These are phyloP conservation scores for Nerophis lumbriciformis DNA, from an alignment of 2,113 vertebrate species.

Conservation along the genomic window DNA sequence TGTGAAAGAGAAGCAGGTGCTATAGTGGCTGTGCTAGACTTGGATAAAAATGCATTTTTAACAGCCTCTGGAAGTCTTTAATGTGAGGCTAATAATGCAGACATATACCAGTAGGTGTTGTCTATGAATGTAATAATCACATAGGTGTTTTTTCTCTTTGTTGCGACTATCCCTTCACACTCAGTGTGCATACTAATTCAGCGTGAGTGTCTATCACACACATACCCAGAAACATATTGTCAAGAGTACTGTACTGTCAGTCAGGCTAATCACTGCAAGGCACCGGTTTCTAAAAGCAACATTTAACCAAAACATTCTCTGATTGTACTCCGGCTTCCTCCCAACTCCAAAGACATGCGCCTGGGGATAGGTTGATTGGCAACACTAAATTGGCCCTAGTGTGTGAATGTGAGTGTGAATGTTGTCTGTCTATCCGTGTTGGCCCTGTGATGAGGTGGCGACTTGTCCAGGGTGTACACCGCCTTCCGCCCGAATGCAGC, in stretches of 20 bases:
- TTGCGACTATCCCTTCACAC: slow-evolving; percentile 3
- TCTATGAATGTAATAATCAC: slow-evolving; percentile 2
- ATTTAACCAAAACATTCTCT: slow-evolving; percentile 10
- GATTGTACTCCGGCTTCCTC: background rate
- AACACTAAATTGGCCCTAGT: too few relatives aligned
- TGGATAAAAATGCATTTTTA: slow-evolving; percentile 2
- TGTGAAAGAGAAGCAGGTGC: background rate
- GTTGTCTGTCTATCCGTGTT: too few relatives aligned
- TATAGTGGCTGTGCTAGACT: background rate
- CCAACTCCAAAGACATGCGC: too few relatives aligned
- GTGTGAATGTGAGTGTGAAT: too few relatives aligned
- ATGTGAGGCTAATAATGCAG: slow-evolving; percentile 5
- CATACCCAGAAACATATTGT: slow-evolving; percentile 4
- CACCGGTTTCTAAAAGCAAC: slow-evolving; percentile 10
- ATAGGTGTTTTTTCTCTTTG: background rate
- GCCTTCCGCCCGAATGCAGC: too few relatives aligned
- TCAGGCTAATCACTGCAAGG: slow-evolving; percentile 4
- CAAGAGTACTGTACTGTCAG: slow-evolving; percentile 2
- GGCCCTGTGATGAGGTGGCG: too few relatives aligned
- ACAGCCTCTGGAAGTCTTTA: background rate
- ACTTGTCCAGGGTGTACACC: too few relatives aligned
- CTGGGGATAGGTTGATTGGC: too few relatives aligned
- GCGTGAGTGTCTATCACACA: slow-evolving; percentile 8
- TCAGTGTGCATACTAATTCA: slow-evolving; percentile 10
- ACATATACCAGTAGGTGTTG: background rate